These are phyloP conservation scores for Anthrax anthrax DNA, from an alignment of 2,888 invertebrate species.

Conservation along the genomic window DNA sequence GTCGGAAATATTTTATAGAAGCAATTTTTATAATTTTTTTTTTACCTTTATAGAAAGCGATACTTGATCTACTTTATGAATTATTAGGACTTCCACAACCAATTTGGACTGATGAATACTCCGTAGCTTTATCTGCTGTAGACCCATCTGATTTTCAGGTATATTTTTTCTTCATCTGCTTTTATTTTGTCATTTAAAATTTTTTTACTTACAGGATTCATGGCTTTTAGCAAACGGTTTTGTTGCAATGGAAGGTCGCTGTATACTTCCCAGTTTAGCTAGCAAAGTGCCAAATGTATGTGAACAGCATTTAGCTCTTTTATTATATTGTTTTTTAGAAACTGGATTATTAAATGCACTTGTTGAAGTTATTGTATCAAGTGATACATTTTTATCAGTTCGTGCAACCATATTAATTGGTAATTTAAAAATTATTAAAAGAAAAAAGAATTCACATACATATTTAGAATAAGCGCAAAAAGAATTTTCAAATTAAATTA, in stretches of 20 bases:
- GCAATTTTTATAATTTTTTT: background rate
- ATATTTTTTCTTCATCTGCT: background rate
- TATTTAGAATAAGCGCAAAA: no score
- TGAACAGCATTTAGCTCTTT: constrained; percentile 77
- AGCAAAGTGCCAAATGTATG: constrained; percentile 77
- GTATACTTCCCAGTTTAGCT: constrained; percentile 72
- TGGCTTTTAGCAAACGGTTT: constrained; percentile 90
- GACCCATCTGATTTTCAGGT: constrained; percentile 67
- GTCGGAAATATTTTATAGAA: background rate
- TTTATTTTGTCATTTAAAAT: no score
- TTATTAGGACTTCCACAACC: constrained; percentile 76
- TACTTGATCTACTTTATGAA: constrained; percentile 83
- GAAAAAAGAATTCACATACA: background rate
- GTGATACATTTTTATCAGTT: constrained; percentile 80
- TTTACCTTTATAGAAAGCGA: constrained; percentile 57
- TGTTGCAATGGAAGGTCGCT: constrained; percentile 81
- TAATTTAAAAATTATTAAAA: no score
- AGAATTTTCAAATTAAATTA: no score
- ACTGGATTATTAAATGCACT: constrained; percentile 76
- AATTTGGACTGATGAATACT: constrained; percentile 85
- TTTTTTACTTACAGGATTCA: constrained; percentile 41
- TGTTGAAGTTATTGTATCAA: constrained; percentile 80
- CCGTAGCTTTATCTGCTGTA: constrained; percentile 72
- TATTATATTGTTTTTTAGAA: constrained; percentile 79
- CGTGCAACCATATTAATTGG: constrained; percentile 81